phyloP scores from a whole-genome alignment of 1,140 invertebrate genomes.

The Trichogramma pretiosum region DNA sequence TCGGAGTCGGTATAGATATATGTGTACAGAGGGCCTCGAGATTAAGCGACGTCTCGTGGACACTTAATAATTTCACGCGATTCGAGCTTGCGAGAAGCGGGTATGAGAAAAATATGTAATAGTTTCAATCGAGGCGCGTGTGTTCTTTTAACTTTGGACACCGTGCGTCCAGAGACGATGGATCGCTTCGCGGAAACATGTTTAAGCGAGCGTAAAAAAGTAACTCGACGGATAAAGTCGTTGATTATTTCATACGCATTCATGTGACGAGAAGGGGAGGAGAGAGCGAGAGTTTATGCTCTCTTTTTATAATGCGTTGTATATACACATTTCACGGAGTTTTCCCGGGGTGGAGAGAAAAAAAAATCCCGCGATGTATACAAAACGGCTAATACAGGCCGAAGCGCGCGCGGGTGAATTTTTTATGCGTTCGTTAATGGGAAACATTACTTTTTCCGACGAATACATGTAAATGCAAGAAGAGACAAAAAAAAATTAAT shows the following conservation, averaged over 20 bases:
- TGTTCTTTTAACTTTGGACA: too few relatives aligned
- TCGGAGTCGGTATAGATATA: constrained; percentile 15
- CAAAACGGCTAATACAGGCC: too few relatives aligned
- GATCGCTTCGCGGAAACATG: too few relatives aligned
- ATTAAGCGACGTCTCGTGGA: constrained; percentile 13
- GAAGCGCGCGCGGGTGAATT: too few relatives aligned
- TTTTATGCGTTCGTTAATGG: constrained; percentile 7
- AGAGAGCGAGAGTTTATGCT: neutral
- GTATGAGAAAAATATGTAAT: too few relatives aligned
- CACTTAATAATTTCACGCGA: constrained; percentile 18
- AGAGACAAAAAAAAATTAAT: neutral
- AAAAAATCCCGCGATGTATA: too few relatives aligned
- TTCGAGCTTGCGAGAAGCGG: neutral
- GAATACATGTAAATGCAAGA: neutral
- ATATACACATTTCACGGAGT: constrained; percentile 6
- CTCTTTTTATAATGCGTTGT: neutral
- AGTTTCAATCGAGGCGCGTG: too few relatives aligned
- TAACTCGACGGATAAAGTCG: too few relatives aligned
- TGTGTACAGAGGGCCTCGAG: constrained; percentile 3
- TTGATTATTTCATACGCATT: too few relatives aligned
- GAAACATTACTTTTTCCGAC: constrained; percentile 6
- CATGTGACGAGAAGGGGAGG: neutral
- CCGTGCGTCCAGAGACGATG: too few relatives aligned
- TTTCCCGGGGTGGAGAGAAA: neutral
- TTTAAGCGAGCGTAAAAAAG: too few relatives aligned